phyloP scores from a whole-genome alignment of 2,113 vertebrate species.

The Furnarius figulus region DNA sequence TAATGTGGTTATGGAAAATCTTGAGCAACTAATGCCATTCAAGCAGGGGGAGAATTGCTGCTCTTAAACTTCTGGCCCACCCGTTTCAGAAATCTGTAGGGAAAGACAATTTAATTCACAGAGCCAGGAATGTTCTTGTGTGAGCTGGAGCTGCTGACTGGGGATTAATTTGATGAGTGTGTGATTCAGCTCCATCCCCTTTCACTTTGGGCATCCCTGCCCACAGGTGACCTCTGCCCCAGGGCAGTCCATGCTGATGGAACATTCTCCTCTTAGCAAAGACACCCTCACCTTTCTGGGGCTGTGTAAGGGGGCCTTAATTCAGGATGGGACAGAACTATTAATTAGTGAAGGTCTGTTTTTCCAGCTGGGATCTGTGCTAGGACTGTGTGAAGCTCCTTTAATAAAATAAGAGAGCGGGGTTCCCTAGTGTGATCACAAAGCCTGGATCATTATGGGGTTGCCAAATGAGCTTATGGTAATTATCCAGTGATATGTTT shows the following conservation, averaged over 20 bases:
- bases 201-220: not conserved
- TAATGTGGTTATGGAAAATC: accelerated
- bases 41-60: not conserved
- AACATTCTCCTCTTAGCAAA: conserved; percentile 2
- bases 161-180: not conserved
- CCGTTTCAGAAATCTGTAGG: not conserved
- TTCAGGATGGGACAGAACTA: not conserved
- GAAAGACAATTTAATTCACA: not conserved
- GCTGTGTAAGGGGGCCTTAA: not conserved
- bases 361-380: not conserved
- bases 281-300: conserved; percentile 24
- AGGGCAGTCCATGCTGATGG: not conserved
- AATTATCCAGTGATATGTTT: conserved; percentile 41
- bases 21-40: not conserved
- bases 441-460: not conserved
- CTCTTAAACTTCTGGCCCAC: not conserved
- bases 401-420: conserved; percentile 33
- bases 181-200: not conserved
- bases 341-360: conserved; percentile 42
- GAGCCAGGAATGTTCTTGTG: not conserved
- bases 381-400: not conserved
- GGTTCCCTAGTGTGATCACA: conserved; percentile 20
- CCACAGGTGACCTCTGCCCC: not conserved
- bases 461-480: conserved; percentile 34
- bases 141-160: not conserved